Evolutionary conservation across 1,140 invertebrate genomes (phyloP), one percentile per base, ranked within the genome.

Genomic region (Leptinotarsa undecemlineata): DNA sequence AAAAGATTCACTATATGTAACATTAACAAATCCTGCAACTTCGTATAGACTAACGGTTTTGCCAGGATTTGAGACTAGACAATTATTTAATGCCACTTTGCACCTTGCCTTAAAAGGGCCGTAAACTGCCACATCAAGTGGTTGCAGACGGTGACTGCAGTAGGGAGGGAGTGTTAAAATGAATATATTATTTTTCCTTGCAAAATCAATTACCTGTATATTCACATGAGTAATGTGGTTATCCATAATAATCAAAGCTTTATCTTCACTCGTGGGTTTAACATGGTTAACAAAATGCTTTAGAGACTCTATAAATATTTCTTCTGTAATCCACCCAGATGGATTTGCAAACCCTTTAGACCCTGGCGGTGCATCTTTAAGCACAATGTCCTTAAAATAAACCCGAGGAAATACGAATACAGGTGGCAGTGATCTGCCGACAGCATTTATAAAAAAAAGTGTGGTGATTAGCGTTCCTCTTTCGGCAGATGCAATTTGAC

Each of bases 81-180:
- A 80, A 15, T 76, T 68, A 74, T 76, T 75, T 13, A 77, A 17
- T 69, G 74, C 74, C 57, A 74, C 48, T 61, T 74, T 74, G 48
- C 74, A 82, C 47, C 68, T 79, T 23, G 74, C 80, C 42, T 82
- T 81, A 23, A 85, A 51, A 33, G 83, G 80, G 0, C 83, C 81
- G 82, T 80, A 88, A 71, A 88, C 82, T 73, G 81, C 73, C 17
- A 84, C 78, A 79, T 88, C 86, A 6, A 88, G 79, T 6, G 87
- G 87, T 74, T 88, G 87, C 72, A 88, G 80, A 73, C 84, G 84
- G 79, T 88, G 85, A 48, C 82, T 85, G 26, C 81, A 84, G 75
- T 87, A 86, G 42, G 86, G 86, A 73, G 86, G 86, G 60, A 88
- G 81, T 64, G 85, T 84, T 8, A 88, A 76, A 74, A 86, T 80